Percentiles rank a stretch among this genome's conserved stretches.
phyloP scores from a whole-genome alignment of 2,888 invertebrate species.

The Helobdella robusta region DNA sequence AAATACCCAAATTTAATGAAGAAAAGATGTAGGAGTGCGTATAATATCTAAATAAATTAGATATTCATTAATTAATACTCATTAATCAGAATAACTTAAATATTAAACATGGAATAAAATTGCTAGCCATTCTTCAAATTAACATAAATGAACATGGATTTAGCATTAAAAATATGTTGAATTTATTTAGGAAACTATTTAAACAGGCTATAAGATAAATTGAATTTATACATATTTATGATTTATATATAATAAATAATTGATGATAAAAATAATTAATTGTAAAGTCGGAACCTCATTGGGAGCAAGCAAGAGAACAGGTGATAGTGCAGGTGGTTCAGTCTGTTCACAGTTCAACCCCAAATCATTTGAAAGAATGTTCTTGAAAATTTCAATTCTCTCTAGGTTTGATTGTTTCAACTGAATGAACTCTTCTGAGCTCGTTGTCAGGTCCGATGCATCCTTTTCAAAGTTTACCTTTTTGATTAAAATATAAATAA shows the following conservation, averaged over 20 bases:
- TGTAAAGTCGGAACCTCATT: conserved; percentile 32
- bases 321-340: conserved; percentile 38
- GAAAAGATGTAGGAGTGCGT: too few relatives aligned
- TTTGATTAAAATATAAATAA: not conserved
- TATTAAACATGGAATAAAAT: too few relatives aligned
- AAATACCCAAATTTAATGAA: too few relatives aligned
- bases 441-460: conserved; percentile 40
- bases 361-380: conserved; percentile 38
- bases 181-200: too few relatives aligned
- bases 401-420: conserved; percentile 40
- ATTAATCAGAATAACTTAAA: too few relatives aligned
- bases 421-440: conserved; percentile 38
- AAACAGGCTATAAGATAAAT: too few relatives aligned
- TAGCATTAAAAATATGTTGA: too few relatives aligned
- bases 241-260: conserved; percentile 12
- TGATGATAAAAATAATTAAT: not conserved
- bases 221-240: too few relatives aligned
- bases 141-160: too few relatives aligned
- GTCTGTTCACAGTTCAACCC: conserved; percentile 39
- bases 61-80: too few relatives aligned
- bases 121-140: too few relatives aligned
- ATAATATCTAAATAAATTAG: too few relatives aligned
- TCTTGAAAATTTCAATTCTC: conserved; percentile 39
- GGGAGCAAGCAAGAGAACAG: conserved; percentile 39
- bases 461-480: conserved; percentile 41